Percentiles rank a stretch among this genome's conserved stretches.
These are phyloP conservation scores for Drosophila algonquin DNA, from an alignment of 2,888 invertebrate genomes.

Conservation along the genomic window DNA sequence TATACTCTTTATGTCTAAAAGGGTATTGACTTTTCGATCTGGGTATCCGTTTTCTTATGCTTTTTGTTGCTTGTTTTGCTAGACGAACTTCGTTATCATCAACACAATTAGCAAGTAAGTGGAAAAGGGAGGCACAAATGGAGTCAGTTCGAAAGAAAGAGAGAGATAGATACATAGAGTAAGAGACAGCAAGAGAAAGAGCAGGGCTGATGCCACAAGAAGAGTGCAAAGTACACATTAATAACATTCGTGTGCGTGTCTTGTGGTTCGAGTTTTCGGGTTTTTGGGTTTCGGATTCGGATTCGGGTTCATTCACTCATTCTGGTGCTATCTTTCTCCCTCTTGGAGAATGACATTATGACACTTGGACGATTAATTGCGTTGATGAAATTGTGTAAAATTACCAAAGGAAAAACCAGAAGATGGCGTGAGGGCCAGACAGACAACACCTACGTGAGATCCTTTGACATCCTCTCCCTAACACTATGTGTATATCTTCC, in stretches of 20 bases:
- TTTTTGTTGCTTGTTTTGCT: slow-evolving; percentile 33
- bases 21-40: background rate
- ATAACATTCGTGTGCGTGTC: slow-evolving; percentile 59
- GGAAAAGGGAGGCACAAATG: background rate
- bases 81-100: slow-evolving; percentile 55
- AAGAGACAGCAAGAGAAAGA: background rate
- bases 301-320: slow-evolving; percentile 12
- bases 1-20: background rate
- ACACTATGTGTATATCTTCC: background rate
- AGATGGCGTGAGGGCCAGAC: slow-evolving; percentile 28
- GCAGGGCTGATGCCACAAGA: slow-evolving; percentile 16
- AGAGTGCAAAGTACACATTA: slow-evolving; percentile 55
- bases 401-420: slow-evolving; percentile 9
- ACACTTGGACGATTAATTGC: slow-evolving; percentile 67
- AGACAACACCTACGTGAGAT: background rate
- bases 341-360: slow-evolving; percentile 43
- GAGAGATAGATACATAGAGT: background rate
- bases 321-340: background rate
- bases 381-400: slow-evolving; percentile 72
- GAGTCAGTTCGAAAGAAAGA: background rate
- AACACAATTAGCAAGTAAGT: slow-evolving; percentile 34
- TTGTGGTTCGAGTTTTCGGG: slow-evolving; percentile 30
- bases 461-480: background rate
- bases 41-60: slow-evolving; percentile 9
- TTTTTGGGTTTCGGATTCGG: background rate